Evolutionary conservation across 1,140 invertebrate genomes (phyloP).

Genomic region (Drosophila pallidifrons): DNA sequence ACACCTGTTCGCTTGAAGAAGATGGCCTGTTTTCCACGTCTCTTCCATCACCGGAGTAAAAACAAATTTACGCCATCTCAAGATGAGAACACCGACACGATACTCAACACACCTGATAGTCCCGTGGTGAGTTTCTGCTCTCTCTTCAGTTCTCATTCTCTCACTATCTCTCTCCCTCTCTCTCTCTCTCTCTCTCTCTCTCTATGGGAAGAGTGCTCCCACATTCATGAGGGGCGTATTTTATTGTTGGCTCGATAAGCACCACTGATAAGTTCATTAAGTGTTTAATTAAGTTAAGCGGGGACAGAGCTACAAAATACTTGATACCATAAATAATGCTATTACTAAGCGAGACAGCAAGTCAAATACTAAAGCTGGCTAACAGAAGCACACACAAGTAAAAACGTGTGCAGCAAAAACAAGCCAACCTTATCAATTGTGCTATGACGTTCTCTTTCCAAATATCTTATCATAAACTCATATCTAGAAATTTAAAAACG

Average conservation of each 20-base stretch:
- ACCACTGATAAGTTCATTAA: conserved; percentile 69
- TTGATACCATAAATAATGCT: conserved; percentile 55
- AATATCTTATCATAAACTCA: conserved; percentile 41
- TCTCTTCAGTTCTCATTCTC: not conserved
- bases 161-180: conserved; percentile 2
- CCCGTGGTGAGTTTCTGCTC: conserved; percentile 74
- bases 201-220: not conserved
- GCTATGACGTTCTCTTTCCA: conserved; percentile 60
- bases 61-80: conserved; percentile 78
- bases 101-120: conserved; percentile 76
- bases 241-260: conserved; percentile 49
- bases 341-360: conserved; percentile 34
- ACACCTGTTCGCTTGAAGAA: not conserved
- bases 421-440: conserved; percentile 52
- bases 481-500: not conserved
- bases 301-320: conserved; percentile 31
- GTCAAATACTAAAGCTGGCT: conserved; percentile 24
- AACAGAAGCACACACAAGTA: conserved; percentile 9
- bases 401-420: conserved; percentile 44
- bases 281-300: conserved; percentile 78
- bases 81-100: conserved; percentile 78
- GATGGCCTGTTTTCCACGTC: conserved; percentile 81
- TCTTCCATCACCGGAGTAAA: conserved; percentile 74
- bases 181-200: not conserved
- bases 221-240: not conserved